Base-by-base conservation (phyloP, 2,888 invertebrate genomes). In the Azorinus chamasolen region DNA sequence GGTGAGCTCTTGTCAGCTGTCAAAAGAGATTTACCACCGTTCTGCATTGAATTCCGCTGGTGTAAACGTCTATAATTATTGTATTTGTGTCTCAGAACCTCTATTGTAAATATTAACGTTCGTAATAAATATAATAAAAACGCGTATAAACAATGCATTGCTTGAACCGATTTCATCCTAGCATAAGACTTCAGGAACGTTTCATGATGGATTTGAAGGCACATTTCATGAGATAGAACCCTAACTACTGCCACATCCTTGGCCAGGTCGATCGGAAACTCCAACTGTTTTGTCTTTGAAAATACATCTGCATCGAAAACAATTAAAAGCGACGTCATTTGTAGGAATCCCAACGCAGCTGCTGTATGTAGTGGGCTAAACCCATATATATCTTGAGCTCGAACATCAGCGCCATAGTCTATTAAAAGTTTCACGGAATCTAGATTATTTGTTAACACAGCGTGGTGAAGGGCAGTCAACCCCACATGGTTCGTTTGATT, bases 341-440 rank as follows among this genome's bases (percentile, higher is more conserved):
- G 88, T 25, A 88, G 61, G 62, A 85, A 88, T 10, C 89, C 91
- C 61, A 90, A 86, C 3, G 90, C 91, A 2, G 91, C 85, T 10
- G 91, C 89, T 1, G 90, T 90, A 73, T 91, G 91, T 18, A 91
- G 62, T 0, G 91, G 88, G 41, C 86, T 87, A 61, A 90, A 88
- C 0, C 91, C 91, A 61, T 90, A 80, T 6, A 87, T 78, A 74
- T 91, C 91, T 75, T 89, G 87, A 8, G 83, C 83, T 50, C 88
- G 80, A 6, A 89, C 87, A 46, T 88, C 84, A 2, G 90, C 89
- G 12, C 89, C 89, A 51, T 85, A 63, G 22, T 74, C 78, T 37
- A 91, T 71, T 43, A 91, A 78, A 45, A 90, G 65, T 81, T 91
- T 91, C 18, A 88, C 87, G 50, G 87, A 85, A 79, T 91, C 91